These are phyloP conservation scores for Coranthus polyacanthus DNA, from an alignment of 2,797 vertebrate genomes.

Conservation along the genomic window DNA sequence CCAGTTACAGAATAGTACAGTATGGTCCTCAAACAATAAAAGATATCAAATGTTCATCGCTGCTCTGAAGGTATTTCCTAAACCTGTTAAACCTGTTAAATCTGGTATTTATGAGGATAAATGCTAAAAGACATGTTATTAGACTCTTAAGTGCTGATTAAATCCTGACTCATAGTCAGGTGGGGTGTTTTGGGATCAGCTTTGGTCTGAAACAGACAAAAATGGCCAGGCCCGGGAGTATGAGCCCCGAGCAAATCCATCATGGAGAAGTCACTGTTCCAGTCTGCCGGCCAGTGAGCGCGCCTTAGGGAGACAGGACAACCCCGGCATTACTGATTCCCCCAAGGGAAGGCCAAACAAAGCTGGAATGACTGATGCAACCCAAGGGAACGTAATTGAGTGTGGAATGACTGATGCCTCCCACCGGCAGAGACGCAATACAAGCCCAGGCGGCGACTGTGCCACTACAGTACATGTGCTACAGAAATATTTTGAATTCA, in stretches of 20 bases:
- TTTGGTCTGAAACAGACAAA: slow-evolving; percentile 32
- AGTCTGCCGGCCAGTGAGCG: slow-evolving; percentile 59
- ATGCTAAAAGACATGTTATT: neutral
- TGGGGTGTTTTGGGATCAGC: slow-evolving; percentile 20
- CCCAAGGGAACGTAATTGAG: slow-evolving; percentile 78
- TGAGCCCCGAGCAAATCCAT: slow-evolving; percentile 73
- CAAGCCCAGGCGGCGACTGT: slow-evolving; percentile 20
- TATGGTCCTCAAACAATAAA: too few relatives aligned
- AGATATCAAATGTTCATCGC: too few relatives aligned
- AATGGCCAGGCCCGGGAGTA: slow-evolving; percentile 49
- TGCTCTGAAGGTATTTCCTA: neutral
- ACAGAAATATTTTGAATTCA: slow-evolving; percentile 2
- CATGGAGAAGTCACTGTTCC: slow-evolving; percentile 71
- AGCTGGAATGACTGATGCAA: slow-evolving; percentile 73
- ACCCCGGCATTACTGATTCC: slow-evolving; percentile 65
- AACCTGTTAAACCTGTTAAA: neutral
- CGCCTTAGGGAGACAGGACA: slow-evolving; percentile 63
- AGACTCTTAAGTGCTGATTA: slow-evolving; percentile 3
- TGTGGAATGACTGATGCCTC: slow-evolving; percentile 76
- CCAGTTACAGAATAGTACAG: too few relatives aligned
- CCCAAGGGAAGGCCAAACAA: slow-evolving; percentile 69
- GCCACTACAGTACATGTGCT: slow-evolving; percentile 5
- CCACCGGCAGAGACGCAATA: slow-evolving; percentile 30
- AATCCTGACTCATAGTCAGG: slow-evolving; percentile 6
- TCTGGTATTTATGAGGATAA: neutral